Conservation (phyloP, 2,797 vertebrate genomes). For the Periparus ater region DNA sequence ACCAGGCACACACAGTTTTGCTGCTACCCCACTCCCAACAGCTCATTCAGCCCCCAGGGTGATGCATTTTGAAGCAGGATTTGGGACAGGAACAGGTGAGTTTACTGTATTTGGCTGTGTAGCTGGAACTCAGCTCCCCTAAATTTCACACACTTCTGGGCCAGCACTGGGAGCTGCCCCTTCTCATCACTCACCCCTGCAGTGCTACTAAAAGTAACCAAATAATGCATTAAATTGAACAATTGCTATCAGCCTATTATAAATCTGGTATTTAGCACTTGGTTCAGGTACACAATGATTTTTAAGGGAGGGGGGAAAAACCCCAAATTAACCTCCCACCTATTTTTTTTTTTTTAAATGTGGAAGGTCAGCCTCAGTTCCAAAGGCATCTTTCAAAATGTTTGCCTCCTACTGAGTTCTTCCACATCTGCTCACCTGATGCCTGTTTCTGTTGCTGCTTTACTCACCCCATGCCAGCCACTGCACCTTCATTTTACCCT, state of each 20-base stretch:
- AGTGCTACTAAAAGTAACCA: neutral
- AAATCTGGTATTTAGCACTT: neutral
- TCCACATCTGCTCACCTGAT: neutral
- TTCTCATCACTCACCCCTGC: neutral
- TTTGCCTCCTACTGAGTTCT: neutral
- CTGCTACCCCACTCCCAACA: neutral
- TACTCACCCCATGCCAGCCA: neutral
- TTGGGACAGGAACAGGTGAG: neutral
- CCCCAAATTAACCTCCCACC: fast-evolving
- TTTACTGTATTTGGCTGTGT: neutral
- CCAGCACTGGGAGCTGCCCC: neutral
- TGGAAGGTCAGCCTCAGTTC: neutral
- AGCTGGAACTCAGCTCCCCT: neutral
- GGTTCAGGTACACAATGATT: neutral
- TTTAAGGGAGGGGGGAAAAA: fast-evolving
- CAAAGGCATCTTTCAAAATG: neutral
- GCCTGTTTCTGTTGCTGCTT: neutral
- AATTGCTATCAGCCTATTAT: neutral
- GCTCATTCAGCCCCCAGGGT: neutral
- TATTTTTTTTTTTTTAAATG: neutral
- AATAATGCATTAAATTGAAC: neutral
- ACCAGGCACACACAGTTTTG: neutral
- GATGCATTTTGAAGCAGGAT: neutral
- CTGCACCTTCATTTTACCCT: neutral
- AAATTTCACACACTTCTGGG: fast-evolving